Evolutionary conservation across 2,113 vertebrate species (phyloP), one percentile per base, ranked within the genome.

Genomic region (Motacilla alba): DNA sequence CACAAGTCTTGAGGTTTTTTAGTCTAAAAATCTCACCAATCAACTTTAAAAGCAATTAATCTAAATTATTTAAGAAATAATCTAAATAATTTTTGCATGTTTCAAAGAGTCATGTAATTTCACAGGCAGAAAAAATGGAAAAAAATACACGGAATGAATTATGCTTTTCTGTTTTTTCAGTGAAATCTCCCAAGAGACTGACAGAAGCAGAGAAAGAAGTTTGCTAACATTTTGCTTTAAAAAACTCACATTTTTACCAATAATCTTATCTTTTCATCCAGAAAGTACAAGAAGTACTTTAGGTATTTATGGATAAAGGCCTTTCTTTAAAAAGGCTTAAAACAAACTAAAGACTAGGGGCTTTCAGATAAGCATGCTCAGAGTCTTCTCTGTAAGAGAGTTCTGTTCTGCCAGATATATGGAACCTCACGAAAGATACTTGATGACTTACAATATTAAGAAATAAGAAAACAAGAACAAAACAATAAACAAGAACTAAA

Each of bases 181-280:
- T 59, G 66, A 89, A 43, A 33, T 44, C 44, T 89, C 52, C 23
- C 16, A 75, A 16, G 17, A 89, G 47, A 53, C 44, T 70, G 30
- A 67, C 15, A 50, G 46, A 83, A 50, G 13, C 21, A 67, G 43
- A 90, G 64, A 89, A 92, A 64, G 9, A 43, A 37, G 12, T 83
- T 39, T 72, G 12, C 21, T 58, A 75, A 55, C 6, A 21, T 49
- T 73, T 66, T 88, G 14, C n/a, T 84, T 64, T 62, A 1, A 60
- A 88, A 47, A 24, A 0, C 0, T 0, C 23, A 6, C 1, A 7
- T 28, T 78, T 89, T 86, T 70, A 14, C 19, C 37, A 76, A 24
- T 73, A 66, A 64, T 44, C 12, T n/a, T 27, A 27, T 41, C 2
- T 56, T 86, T 91, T 77, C 3, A 80, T 15, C 12, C 35, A 63